A percentile compares a stretch with the other conserved stretches of the same genome.
These are phyloP conservation scores for Brachyalestes nurse DNA, from an alignment of 2,797 vertebrate species.

Conservation along the genomic window DNA sequence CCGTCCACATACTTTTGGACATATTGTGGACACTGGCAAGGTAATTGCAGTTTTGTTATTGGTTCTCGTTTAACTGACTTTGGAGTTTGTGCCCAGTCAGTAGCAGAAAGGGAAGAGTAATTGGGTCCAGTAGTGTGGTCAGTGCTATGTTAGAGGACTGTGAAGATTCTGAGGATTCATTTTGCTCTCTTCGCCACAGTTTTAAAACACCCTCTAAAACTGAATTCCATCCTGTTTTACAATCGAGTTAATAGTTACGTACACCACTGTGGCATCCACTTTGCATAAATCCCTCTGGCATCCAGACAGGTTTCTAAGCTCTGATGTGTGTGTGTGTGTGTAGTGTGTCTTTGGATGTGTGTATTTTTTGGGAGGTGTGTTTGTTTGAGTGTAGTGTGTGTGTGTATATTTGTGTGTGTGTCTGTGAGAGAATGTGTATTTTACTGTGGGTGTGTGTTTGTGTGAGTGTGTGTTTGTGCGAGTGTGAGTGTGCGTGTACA, in stretches of 20 bases:
- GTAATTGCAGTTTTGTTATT: no score
- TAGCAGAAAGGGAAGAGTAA: background rate
- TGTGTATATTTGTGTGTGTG: slow-evolving; percentile 4
- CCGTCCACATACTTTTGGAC: no score
- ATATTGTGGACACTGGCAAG: no score
- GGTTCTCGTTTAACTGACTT: background rate
- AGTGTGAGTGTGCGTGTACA: no score
- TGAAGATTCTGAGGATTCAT: background rate
- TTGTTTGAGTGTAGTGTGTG: background rate
- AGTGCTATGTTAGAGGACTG: background rate
- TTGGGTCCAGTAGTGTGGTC: background rate
- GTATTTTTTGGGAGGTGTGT: background rate
- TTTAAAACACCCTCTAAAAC: background rate
- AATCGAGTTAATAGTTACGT: background rate
- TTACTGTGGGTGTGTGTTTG: background rate
- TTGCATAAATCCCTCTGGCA: background rate
- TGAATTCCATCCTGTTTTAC: background rate
- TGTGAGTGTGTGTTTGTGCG: background rate
- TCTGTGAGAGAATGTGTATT: background rate
- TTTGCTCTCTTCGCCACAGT: background rate
- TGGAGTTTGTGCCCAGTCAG: background rate
- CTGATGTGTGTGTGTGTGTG: background rate
- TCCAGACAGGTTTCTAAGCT: slow-evolving; percentile 7
- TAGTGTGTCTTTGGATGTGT: background rate
- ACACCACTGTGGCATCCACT: background rate